Conservation (phyloP, 1,140 invertebrate genomes). For the Sipha flava region DNA sequence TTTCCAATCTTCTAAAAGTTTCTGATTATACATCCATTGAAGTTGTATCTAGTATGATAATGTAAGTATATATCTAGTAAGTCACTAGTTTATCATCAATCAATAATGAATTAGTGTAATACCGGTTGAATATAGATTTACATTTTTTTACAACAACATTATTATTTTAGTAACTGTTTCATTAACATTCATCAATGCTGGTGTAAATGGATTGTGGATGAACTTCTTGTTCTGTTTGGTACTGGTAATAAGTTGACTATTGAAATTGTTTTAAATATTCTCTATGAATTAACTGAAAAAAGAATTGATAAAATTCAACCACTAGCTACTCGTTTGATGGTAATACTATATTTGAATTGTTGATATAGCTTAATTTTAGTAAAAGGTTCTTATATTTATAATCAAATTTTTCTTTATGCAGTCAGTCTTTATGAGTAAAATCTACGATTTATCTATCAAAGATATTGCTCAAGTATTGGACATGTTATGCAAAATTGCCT, state of each 20-base stretch:
- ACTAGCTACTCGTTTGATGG: conserved; percentile 34
- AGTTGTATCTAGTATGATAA: conserved; percentile 35
- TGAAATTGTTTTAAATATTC: conserved; percentile 34
- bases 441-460: conserved; percentile 50
- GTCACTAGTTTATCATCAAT: not conserved
- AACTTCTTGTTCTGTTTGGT: conserved; percentile 35
- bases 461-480: conserved; percentile 50
- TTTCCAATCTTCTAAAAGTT: conserved; percentile 36
- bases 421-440: conserved; percentile 49
- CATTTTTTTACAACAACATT: not conserved
- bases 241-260: conserved; percentile 28
- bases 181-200: conserved; percentile 33
- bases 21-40: conserved; percentile 36
- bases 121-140: too few species aligned
- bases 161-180: conserved; percentile 36
- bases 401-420: not conserved
- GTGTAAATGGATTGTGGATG: conserved; percentile 37
- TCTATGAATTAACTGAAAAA: conserved; percentile 34
- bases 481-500: conserved; percentile 49
- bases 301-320: conserved; percentile 36
- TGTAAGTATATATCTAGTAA: conserved; percentile 34
- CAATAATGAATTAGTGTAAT: not conserved
- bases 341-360: not conserved
- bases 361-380: not conserved
- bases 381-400: not conserved